phyloP scores from a whole-genome alignment of 1,140 invertebrate species.

The Thaumetopoea pityocampa region DNA sequence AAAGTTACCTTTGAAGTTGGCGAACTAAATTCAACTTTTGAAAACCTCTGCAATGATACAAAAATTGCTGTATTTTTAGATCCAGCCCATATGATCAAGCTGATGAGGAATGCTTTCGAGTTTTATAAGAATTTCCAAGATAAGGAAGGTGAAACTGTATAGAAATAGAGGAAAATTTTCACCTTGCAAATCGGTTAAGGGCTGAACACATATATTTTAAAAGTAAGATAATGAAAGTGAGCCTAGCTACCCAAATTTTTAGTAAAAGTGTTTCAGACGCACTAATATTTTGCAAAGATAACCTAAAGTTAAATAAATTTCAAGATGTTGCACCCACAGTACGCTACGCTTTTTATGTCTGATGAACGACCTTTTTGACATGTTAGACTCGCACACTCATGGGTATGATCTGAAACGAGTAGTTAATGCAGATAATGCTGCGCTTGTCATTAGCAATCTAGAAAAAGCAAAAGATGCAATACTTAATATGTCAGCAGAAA shows the following conservation, averaged over 20 bases:
- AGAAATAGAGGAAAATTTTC: not conserved
- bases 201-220: not conserved
- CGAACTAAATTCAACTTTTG: not conserved
- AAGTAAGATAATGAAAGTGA: not conserved
- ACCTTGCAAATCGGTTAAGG: not conserved
- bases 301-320: too few species aligned
- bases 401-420: too few species aligned
- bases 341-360: too few species aligned
- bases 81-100: constrained; percentile 1
- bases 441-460: not conserved
- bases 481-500: too few species aligned
- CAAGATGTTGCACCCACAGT: too few species aligned
- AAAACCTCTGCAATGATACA: not conserved
- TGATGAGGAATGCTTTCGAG: not conserved
- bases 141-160: not conserved
- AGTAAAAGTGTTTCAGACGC: too few species aligned
- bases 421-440: not conserved
- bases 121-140: not conserved
- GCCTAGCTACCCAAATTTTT: not conserved
- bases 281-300: too few species aligned
- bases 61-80: not conserved
- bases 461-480: not conserved
- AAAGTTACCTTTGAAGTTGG: not conserved
- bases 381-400: too few species aligned
- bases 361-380: too few species aligned